Evolutionary conservation across 2,113 vertebrate species (phyloP).

Genomic region (Corythaixoides concolor): DNA sequence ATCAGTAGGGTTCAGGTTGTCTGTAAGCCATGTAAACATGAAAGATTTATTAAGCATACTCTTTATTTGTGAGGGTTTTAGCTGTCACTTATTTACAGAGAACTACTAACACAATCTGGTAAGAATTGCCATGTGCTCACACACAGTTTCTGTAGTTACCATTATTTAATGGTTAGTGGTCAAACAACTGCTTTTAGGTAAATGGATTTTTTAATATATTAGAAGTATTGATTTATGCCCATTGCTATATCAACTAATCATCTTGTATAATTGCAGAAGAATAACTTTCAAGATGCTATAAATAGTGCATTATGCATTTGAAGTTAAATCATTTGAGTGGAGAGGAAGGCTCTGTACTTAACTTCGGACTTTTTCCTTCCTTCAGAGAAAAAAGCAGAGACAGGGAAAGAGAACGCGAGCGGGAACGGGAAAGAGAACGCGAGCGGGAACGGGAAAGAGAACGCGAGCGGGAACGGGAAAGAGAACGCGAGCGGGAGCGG

Average conservation of each 20-base stretch:
- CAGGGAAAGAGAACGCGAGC: conserved; percentile 80
- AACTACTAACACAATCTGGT: background rate
- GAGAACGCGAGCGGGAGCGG: conserved; percentile 87
- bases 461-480: conserved; percentile 80
- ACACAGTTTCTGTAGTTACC: background rate
- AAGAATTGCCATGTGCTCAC: background rate
- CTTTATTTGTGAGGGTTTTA: background rate
- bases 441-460: conserved; percentile 83
- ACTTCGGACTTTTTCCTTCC: background rate
- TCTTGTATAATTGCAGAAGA: background rate
- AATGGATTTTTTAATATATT: background rate
- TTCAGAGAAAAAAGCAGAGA: conserved; percentile 83
- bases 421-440: conserved; percentile 82
- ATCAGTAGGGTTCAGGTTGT: background rate
- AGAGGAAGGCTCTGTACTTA: background rate
- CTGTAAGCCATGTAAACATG: background rate
- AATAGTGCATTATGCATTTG: background rate
- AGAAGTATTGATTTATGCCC: background rate
- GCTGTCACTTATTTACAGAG: background rate
- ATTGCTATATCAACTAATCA: background rate
- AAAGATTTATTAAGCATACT: background rate
- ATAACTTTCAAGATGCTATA: background rate
- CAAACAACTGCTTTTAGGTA: background rate
- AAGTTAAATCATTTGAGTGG: background rate
- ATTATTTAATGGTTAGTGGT: background rate